Conservation (phyloP, 2,888 invertebrate species). For the Campoletis raptor region DNA sequence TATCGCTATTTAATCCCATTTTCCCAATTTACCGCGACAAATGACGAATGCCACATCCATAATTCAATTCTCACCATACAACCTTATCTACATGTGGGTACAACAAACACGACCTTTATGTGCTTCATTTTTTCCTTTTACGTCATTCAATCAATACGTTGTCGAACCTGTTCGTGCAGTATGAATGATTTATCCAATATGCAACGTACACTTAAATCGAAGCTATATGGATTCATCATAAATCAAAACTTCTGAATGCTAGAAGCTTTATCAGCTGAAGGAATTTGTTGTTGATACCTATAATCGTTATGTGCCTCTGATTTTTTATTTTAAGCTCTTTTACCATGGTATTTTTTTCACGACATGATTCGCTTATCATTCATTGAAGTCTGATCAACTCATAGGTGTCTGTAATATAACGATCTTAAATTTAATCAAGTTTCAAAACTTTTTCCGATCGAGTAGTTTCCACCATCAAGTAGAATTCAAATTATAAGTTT, state of each 20-base stretch:
- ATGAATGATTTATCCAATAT: not conserved
- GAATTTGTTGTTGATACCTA: not conserved
- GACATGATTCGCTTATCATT: too few species aligned
- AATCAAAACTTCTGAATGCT: not conserved
- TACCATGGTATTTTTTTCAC: too few species aligned
- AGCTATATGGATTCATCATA: not conserved
- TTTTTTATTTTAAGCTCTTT: not conserved
- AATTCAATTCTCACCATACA: slow-evolving; percentile 41
- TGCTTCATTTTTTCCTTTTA: not conserved
- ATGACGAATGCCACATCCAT: slow-evolving; percentile 58
- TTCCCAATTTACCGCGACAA: slow-evolving; percentile 61
- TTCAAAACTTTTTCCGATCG: not conserved
- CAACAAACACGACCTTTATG: slow-evolving; percentile 7
- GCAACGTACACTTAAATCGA: not conserved
- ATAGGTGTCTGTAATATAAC: too few species aligned
- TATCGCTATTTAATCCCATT: slow-evolving; percentile 59
- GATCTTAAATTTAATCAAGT: not conserved
- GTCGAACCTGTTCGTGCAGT: not conserved
- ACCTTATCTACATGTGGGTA: slow-evolving; percentile 16
- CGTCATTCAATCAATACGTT: not conserved
- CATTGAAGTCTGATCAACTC: too few species aligned
- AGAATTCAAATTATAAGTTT: not conserved
- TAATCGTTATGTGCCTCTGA: not conserved
- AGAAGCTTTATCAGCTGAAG: not conserved
- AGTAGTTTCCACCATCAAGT: not conserved